Evolutionary conservation across 2,113 vertebrate genomes (phyloP).

Genomic region (Sphaerodactylus townsendi): DNA sequence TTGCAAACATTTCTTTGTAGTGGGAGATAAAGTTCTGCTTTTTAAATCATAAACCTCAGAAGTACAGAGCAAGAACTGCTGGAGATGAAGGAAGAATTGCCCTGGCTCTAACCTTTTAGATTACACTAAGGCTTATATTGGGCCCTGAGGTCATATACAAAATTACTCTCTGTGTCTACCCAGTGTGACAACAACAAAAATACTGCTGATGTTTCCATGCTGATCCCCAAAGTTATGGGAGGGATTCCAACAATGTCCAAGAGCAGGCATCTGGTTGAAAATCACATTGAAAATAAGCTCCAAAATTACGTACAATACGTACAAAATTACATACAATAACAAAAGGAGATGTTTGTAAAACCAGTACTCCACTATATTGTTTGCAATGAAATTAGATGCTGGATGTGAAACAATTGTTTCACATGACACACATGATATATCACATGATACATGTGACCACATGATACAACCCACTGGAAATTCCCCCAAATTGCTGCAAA

Average conservation of each 20-base stretch:
- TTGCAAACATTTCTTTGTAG: background rate
- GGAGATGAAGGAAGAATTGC: background rate
- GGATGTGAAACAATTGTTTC: background rate
- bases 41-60: background rate
- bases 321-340: background rate
- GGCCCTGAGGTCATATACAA: too few relatives aligned
- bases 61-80: background rate
- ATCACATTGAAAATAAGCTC: background rate
- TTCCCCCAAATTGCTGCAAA: too few relatives aligned
- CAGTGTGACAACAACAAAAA: background rate
- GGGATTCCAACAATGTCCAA: too few relatives aligned
- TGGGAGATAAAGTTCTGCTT: background rate
- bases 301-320: background rate
- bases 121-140: background rate
- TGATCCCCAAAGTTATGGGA: background rate
- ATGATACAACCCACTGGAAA: too few relatives aligned
- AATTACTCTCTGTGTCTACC: background rate
- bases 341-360: background rate
- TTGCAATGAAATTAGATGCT: background rate
- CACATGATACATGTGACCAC: too few relatives aligned
- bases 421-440: too few relatives aligned
- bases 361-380: too few relatives aligned
- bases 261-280: background rate
- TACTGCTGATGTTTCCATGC: background rate
- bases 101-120: background rate